Conservation (phyloP, 1,140 invertebrate species). For the Helicoverpa armigera region DNA sequence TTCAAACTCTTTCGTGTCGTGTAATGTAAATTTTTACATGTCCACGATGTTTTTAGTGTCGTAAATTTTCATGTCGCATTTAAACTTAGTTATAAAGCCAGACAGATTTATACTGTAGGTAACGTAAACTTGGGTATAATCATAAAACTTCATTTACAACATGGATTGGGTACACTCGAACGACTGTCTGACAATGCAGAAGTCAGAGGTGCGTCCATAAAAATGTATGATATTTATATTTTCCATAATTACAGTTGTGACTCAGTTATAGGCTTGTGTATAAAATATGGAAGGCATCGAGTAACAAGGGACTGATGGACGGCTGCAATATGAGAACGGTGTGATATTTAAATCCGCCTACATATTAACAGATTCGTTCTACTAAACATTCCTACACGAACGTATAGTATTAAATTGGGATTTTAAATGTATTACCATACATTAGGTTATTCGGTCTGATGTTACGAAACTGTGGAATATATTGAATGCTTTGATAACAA, state of each 20-base stretch:
- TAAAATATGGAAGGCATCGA: constrained; percentile 28
- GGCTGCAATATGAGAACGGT: constrained; percentile 41
- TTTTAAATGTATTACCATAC: constrained; percentile 48
- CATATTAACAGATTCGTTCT: constrained; percentile 35
- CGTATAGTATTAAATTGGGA: constrained; percentile 37
- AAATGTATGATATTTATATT: constrained; percentile 25
- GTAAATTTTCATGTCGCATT: constrained; percentile 16
- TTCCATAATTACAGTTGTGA: background rate
- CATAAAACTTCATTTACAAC: constrained; percentile 23
- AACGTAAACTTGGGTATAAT: constrained; percentile 19
- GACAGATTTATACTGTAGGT: constrained; percentile 16
- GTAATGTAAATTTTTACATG: constrained; percentile 11
- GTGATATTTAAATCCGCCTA: constrained; percentile 46
- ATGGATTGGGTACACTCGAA: background rate
- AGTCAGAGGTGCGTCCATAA: background rate
- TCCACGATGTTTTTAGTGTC: constrained; percentile 2
- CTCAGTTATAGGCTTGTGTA: background rate
- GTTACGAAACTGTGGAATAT: constrained; percentile 45
- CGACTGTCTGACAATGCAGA: background rate
- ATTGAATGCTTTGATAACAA: constrained; percentile 25
- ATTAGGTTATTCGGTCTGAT: constrained; percentile 38
- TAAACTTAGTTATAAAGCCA: constrained; percentile 6
- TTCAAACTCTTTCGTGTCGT: background rate
- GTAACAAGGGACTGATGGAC: constrained; percentile 16
- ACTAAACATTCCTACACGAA: constrained; percentile 42